A percentile compares a stretch with the other conserved stretches of the same genome.
phyloP scores from a whole-genome alignment of 23 tunicate genomes.

The Diplosoma virens region DNA sequence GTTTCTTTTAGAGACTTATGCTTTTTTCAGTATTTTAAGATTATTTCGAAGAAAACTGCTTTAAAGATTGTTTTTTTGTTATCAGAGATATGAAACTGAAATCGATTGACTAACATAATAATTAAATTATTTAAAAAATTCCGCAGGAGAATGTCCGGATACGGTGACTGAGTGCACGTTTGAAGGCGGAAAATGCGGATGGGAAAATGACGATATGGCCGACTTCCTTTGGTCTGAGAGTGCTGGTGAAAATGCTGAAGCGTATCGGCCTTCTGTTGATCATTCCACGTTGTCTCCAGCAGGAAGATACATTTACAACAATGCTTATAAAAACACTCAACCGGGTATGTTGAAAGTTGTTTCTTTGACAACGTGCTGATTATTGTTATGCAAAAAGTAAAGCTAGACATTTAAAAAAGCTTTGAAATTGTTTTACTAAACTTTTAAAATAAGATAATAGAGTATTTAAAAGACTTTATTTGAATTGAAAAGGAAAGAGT shows the following conservation, averaged over 20 bases:
- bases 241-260: slow-evolving; percentile 53
- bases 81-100: too few species aligned
- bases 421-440: too few species aligned
- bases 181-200: slow-evolving; percentile 55
- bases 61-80: too few species aligned
- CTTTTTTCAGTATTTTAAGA: too few species aligned
- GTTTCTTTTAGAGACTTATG: too few species aligned
- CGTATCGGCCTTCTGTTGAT: slow-evolving; percentile 58
- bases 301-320: slow-evolving; percentile 69
- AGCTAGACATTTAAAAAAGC: too few species aligned
- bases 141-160: slow-evolving; percentile 65
- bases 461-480: too few species aligned
- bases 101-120: background rate
- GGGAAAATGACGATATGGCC: slow-evolving; percentile 57
- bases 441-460: too few species aligned
- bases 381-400: too few species aligned
- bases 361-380: too few species aligned
- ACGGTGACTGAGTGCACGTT: slow-evolving; percentile 69
- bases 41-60: too few species aligned
- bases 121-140: too few species aligned
- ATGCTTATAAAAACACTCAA: slow-evolving; percentile 56
- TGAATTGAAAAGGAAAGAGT: slow-evolving; percentile 38
- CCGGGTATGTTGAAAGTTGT: slow-evolving; percentile 85
- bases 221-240: slow-evolving; percentile 54
- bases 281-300: slow-evolving; percentile 68